Evolutionary conservation across 35 echinoderm and acorn worm species (phyloP).

Genomic region (Hemicentrotus pulcherrimus): DNA sequence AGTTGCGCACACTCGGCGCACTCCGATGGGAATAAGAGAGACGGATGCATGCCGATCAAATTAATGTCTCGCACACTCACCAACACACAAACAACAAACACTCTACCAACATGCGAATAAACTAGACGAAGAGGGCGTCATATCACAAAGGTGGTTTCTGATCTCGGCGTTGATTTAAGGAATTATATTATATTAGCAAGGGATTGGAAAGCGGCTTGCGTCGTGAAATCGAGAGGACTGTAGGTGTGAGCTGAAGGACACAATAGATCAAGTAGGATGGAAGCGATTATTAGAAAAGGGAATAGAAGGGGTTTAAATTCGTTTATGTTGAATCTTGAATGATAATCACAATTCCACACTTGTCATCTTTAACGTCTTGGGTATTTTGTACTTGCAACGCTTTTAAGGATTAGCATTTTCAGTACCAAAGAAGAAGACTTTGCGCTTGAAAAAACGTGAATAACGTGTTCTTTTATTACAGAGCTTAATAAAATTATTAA

Average conservation of each 20-base stretch:
- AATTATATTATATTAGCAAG: conserved; percentile 4
- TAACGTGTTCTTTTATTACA: too few relatives aligned
- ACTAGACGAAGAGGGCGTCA: neutral
- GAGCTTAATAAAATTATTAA: too few relatives aligned
- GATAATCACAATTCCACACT: neutral
- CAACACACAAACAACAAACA: neutral
- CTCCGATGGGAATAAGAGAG: neutral
- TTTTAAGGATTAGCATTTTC: too few relatives aligned
- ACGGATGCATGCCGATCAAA: neutral
- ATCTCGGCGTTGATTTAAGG: neutral
- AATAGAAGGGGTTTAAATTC: neutral
- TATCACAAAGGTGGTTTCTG: neutral
- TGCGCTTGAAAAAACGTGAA: too few relatives aligned
- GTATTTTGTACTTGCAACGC: too few relatives aligned
- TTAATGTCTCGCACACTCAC: neutral
- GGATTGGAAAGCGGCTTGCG: neutral
- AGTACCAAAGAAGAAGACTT: too few relatives aligned
- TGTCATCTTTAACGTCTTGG: neutral
- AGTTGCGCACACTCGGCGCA: neutral
- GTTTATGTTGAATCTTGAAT: neutral
- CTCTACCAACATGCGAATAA: neutral
- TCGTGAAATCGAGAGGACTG: neutral
- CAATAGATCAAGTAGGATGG: neutral
- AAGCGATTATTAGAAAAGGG: neutral
- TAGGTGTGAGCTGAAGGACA: neutral